Conservation (phyloP, 2,797 vertebrate species). For the Sylvia borin region DNA sequence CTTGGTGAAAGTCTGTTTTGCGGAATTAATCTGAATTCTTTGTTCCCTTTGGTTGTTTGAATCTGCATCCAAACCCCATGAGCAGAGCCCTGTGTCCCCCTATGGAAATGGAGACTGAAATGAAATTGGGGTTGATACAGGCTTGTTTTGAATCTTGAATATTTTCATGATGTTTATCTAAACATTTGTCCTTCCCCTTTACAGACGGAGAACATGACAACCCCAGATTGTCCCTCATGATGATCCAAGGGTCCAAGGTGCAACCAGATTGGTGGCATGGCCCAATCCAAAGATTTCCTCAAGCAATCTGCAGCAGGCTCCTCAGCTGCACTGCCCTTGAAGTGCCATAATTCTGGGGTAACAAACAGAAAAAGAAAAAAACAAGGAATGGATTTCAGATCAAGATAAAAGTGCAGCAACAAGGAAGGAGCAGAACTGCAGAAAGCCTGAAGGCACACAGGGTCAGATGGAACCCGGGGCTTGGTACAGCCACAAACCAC, state of each 20-base stretch:
- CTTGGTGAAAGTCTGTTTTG: slow-evolving; percentile 24
- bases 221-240: background rate
- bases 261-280: background rate
- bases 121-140: background rate
- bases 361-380: too few species aligned
- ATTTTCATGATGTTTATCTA: background rate
- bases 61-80: background rate
- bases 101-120: background rate
- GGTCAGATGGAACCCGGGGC: background rate
- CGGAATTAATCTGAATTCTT: slow-evolving; percentile 19
- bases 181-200: background rate
- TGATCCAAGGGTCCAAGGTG: background rate
- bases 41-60: background rate
- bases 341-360: background rate
- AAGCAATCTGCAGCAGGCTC: background rate
- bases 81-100: background rate
- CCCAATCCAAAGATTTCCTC: background rate
- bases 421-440: background rate
- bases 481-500: background rate
- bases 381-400: background rate
- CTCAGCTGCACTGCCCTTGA: background rate
- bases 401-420: background rate
- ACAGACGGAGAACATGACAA: background rate
- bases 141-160: background rate
- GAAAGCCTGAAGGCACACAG: background rate